Evolutionary conservation across 2,888 invertebrate species (phyloP), one percentile per base, ranked within the genome.

Genomic region (Stenodema calcarata): DNA sequence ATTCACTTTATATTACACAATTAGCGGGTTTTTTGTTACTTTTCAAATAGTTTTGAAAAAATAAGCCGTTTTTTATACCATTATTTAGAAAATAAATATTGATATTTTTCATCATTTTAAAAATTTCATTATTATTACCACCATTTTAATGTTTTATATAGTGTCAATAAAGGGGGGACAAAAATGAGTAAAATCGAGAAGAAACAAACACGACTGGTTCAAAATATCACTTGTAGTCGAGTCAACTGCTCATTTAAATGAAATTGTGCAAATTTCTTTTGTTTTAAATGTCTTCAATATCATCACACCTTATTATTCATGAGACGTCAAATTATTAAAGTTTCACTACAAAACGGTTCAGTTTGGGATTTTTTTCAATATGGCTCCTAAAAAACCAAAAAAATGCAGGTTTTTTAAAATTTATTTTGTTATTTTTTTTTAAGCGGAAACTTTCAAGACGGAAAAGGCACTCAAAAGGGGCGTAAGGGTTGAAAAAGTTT

Each of bases 41-140:
- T 44, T 44, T 47, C 62, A 70, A 42, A 41, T 81, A 70, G 44
- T 84, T 86, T 82, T 87, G 87, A 86, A 88, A 88, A 88, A 87
- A 87, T 87, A 87, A 88, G 87, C 87, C 73, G 80, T 88, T 81
- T 42, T 87, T 87, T 85, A 69, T 69, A 69, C 54, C 41, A 41
- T 84, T 75, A 84, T 70, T 84, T 75, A 82, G 87, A 87, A 87
- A 87, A 88, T 87, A 88, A 88, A 87, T 87, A 86, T 86, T 87
- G 84, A 87, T 88, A 86, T 87, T 86, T 88, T 80, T 76, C 79
- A n/a, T n/a, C n/a, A 83, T 87, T 87, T 75, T 54, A 88, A 87
- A 70, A 84, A 84, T 73, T 30, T 70, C 35, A 28, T 42, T 28
- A 47, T 81, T 35, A 35, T 44, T 44, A 73, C 41, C 73, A 73